Conservation (phyloP, 2,888 invertebrate species). For the Euclidia mi region DNA sequence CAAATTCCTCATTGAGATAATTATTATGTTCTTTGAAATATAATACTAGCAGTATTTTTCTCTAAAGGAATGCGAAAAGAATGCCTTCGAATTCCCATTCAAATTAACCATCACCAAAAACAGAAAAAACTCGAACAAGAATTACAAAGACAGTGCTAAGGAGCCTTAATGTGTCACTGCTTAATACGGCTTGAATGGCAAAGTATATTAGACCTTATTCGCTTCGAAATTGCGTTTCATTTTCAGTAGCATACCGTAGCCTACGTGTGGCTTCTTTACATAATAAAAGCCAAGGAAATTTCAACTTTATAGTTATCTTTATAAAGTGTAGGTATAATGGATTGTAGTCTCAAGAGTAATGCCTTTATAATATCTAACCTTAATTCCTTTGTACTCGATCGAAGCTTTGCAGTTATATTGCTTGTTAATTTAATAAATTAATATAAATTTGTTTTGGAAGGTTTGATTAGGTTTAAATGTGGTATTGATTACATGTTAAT, state of each 20-base stretch:
- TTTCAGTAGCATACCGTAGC: background rate
- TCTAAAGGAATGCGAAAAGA: conserved; percentile 12
- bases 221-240: background rate
- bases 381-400: conserved; percentile 36
- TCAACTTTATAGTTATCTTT: fast-evolving
- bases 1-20: background rate
- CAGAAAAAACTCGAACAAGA: conserved; percentile 42
- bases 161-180: conserved; percentile 36
- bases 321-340: conserved; percentile 22
- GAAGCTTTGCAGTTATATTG: conserved; percentile 28
- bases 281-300: background rate
- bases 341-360: conserved; percentile 7
- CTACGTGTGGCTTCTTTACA: background rate
- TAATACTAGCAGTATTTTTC: background rate
- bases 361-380: conserved; percentile 31
- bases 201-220: background rate
- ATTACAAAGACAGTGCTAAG: conserved; percentile 46
- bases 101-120: conserved; percentile 35
- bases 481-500: background rate
- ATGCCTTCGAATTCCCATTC: conserved; percentile 21
- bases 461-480: conserved; percentile 8
- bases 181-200: conserved; percentile 20
- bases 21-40: background rate
- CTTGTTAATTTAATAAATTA: conserved; percentile 33
- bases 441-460: conserved; percentile 24